Conservation (phyloP, 2,797 vertebrate species). For the Danionella dracula region DNA sequence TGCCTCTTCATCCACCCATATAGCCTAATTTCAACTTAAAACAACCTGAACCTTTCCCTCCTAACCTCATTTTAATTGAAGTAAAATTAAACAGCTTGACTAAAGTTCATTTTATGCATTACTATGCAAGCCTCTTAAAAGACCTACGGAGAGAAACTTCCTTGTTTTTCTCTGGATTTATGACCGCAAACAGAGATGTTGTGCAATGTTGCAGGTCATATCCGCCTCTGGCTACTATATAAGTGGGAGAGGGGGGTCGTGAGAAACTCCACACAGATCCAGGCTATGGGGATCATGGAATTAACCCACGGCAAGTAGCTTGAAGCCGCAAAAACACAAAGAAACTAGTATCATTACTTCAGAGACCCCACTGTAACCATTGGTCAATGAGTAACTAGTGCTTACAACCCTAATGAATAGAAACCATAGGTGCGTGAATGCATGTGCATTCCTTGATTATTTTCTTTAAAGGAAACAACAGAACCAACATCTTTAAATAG, state of each 20-base stretch:
- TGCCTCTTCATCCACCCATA: no score
- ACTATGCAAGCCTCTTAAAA: not conserved
- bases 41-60: not conserved
- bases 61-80: not conserved
- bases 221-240: constrained; percentile 27
- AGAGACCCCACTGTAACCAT: constrained; percentile 19
- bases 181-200: constrained; percentile 19
- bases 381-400: constrained; percentile 36
- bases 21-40: no score
- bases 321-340: constrained; percentile 7
- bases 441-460: constrained; percentile 1
- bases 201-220: constrained; percentile 11
- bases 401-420: constrained; percentile 2
- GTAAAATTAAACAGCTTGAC: not conserved
- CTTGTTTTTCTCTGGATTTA: constrained; percentile 11
- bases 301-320: constrained; percentile 26
- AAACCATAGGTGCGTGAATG: constrained; percentile 3
- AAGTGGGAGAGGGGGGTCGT: constrained; percentile 33
- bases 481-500: constrained; percentile 23
- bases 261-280: constrained; percentile 35
- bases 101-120: not conserved
- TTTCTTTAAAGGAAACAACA: constrained; percentile 1
- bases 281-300: constrained; percentile 19
- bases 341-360: constrained; percentile 19
- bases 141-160: not conserved